Percentiles rank a stretch among this genome's conserved stretches.
These are phyloP conservation scores for Sterrhoptilus dennistouni DNA, from an alignment of 2,113 vertebrate species.

Conservation along the genomic window DNA sequence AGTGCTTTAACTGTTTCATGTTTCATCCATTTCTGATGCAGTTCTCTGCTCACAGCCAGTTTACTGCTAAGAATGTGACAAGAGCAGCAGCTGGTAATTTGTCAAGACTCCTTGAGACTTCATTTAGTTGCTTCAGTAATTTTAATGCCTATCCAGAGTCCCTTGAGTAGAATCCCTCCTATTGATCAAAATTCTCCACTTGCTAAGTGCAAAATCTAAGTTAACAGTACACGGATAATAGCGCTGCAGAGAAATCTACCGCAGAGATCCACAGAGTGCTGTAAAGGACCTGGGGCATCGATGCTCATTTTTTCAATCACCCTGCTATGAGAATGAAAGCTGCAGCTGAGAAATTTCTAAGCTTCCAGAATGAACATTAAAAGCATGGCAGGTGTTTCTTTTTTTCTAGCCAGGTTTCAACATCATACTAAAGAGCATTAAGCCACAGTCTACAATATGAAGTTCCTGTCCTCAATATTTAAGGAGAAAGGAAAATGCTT, in stretches of 20 bases:
- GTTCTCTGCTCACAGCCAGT: constrained; percentile 5
- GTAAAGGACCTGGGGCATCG: background rate
- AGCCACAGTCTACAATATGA: background rate
- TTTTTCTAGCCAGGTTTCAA: background rate
- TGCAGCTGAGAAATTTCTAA: background rate
- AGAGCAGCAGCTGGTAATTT: constrained; percentile 4
- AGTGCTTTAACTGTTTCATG: background rate
- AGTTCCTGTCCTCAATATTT: background rate
- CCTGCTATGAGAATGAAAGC: background rate
- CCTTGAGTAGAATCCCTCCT: background rate
- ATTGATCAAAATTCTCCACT: constrained; percentile 56
- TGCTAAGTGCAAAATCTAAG: constrained; percentile 14
- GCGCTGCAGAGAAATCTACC: background rate
- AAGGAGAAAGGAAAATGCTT: background rate
- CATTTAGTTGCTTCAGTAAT: constrained; percentile 50
- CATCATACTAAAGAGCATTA: background rate
- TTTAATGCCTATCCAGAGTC: constrained; percentile 10
- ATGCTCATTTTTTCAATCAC: background rate
- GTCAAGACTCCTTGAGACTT: constrained; percentile 40
- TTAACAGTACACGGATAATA: constrained; percentile 28
- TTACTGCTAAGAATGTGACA: constrained; percentile 35
- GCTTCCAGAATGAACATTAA: background rate
- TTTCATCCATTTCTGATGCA: background rate
- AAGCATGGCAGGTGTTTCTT: background rate
- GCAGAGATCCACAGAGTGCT: background rate